phyloP scores from a whole-genome alignment of 1,140 invertebrate species.

The Caenorhabditis inopinata region DNA sequence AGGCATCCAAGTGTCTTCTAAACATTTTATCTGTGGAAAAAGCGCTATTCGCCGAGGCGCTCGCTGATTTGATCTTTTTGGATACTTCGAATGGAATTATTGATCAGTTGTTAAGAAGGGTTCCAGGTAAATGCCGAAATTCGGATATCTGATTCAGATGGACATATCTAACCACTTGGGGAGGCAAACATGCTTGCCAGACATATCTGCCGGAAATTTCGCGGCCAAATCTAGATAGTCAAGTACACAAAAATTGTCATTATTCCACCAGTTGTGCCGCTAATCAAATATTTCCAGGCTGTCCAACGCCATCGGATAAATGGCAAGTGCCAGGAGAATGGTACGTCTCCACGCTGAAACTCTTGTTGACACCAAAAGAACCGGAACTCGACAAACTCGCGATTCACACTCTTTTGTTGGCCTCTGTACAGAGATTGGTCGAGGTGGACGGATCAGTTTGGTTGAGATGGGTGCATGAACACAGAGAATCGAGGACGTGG shows the following conservation, averaged over 20 bases:
- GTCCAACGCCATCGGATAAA: neutral
- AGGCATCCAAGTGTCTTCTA: neutral
- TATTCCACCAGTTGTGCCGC: no score
- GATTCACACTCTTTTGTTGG: slow-evolving; percentile 39
- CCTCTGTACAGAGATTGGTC: slow-evolving; percentile 42
- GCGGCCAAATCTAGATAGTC: no score
- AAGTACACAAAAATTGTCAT: no score
- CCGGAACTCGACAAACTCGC: slow-evolving; percentile 19
- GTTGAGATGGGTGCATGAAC: slow-evolving; percentile 38
- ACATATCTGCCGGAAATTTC: no score
- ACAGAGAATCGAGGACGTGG: neutral
- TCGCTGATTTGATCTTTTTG: slow-evolving; percentile 31
- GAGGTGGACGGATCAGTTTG: slow-evolving; percentile 45
- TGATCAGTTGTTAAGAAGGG: slow-evolving; percentile 14
- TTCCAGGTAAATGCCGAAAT: neutral
- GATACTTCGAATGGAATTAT: slow-evolving; percentile 23
- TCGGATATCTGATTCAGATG: neutral
- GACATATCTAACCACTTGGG: no score
- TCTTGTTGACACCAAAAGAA: neutral
- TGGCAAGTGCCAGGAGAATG: slow-evolving; percentile 10
- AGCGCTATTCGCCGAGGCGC: slow-evolving; percentile 5
- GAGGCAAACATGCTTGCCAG: no score
- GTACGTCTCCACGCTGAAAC: neutral
- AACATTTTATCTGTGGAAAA: neutral
- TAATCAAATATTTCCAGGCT: no score